Evolutionary conservation across 1,140 invertebrate species (phyloP), one percentile per base, ranked within the genome.

Genomic region (Drosophila sproati): DNA sequence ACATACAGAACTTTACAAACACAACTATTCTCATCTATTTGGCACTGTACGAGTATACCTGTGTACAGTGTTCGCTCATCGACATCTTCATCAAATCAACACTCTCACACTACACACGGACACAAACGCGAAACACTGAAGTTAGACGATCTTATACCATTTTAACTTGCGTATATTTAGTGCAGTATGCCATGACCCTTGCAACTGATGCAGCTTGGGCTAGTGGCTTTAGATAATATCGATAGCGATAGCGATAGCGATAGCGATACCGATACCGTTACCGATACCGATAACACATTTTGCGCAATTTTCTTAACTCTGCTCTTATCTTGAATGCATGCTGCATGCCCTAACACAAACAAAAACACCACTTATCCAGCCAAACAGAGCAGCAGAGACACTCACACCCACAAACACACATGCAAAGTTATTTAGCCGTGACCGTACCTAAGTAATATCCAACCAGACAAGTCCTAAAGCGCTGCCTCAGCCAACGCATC

Each of bases 271-370:
- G 51, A 34, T 34, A 61, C 45, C 12, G 8, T 43, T 41, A 45
- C 39, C 39, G 39, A 50, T 39, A 54, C 12, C 61, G 57, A 56
- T 66, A 75, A 72, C 59, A 63, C 60, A 43, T 41, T 60, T 69
- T 39, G 68, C 57, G 12, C 59, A 72, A 57, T 52, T 59, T 29
- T 57, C 29, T 67, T 73, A 68, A 41, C 55, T 57, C 39, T 73
- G 52, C 57, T 75, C 70, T 67, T 73, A 73, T 52, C 10, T 43
- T 39, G 43, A 77, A 64, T 47, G 82, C 82, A 86, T 86, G 82
- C 70, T 86, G 82, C 82, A 86, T 86, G 82, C 63, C 48, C 47
- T 61, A 50, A 60, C 64, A 70, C 50, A 32, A 71, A 70, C 50
- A 32, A 60, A 12, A 32, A 67, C 47, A 39, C 50, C 41, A 35